These are phyloP conservation scores for Noctua janthe DNA, from an alignment of 2,888 invertebrate species.

Conservation along the genomic window DNA sequence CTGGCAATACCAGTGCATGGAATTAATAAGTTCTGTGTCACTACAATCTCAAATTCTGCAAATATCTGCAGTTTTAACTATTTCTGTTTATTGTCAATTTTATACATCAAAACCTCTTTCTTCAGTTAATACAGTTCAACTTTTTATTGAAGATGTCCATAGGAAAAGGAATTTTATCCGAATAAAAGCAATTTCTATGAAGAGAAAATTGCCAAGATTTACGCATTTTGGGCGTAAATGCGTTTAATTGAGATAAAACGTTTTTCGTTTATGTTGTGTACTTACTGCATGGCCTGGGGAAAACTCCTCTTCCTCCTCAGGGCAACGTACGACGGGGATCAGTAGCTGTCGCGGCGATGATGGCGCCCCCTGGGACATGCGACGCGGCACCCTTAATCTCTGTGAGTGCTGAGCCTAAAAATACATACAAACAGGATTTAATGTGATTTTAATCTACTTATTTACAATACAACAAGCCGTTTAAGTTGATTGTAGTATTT, in stretches of 20 bases:
- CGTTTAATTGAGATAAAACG: neutral
- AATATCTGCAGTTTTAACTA: neutral
- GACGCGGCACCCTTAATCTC: slow-evolving; percentile 68
- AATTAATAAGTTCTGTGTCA: no score
- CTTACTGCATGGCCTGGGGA: slow-evolving; percentile 73
- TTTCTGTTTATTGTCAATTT: neutral
- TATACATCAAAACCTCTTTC: neutral
- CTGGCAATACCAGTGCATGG: no score
- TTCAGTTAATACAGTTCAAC: no score
- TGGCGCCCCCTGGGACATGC: slow-evolving; percentile 71
- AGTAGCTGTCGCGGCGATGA: slow-evolving; percentile 71
- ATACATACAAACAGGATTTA: neutral
- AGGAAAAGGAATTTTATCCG: no score
- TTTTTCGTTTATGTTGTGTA: neutral
- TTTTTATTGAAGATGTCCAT: no score
- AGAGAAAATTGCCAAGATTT: no score
- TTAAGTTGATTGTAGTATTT: neutral
- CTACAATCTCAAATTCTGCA: neutral
- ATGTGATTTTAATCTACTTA: neutral
- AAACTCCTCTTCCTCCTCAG: slow-evolving; percentile 79
- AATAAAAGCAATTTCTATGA: no score
- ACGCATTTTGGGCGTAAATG: no score
- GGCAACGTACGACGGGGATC: slow-evolving; percentile 56
- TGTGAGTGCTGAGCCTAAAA: slow-evolving; percentile 34
- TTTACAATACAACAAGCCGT: neutral